A percentile compares a stretch with the other conserved stretches of the same genome.
phyloP scores from a whole-genome alignment of 2,888 invertebrate species.

The Tiliacea aurago region DNA sequence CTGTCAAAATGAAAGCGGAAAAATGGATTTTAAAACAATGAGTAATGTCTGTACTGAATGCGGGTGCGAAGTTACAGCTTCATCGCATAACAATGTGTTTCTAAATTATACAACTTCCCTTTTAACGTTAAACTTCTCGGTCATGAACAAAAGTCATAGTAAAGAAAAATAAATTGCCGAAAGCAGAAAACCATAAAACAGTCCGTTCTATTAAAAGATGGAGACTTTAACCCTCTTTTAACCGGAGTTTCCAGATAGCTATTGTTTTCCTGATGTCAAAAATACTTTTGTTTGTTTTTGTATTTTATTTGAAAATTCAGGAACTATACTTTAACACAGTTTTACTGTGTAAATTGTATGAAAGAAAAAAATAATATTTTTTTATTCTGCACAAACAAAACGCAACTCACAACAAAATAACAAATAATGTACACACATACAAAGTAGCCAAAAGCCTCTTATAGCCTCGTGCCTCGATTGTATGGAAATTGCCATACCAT shows the following conservation, averaged over 20 bases:
- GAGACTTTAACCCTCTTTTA: conserved; percentile 1
- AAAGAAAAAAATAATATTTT: no score
- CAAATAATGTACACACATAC: no score
- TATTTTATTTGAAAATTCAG: no score
- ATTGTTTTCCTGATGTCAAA: neutral
- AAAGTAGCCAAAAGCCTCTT: no score
- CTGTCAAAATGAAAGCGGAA: neutral
- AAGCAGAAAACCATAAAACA: neutral
- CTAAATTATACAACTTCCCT: neutral
- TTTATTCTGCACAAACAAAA: no score
- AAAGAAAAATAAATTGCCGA: conserved; percentile 13
- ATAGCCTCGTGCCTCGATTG: neutral
- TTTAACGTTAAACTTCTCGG: neutral
- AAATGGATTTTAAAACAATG: neutral
- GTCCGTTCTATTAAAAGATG: conserved; percentile 11
- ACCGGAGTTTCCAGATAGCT: neutral
- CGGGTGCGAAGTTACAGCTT: neutral
- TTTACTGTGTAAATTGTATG: neutral
- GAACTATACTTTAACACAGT: no score
- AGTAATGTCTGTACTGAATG: neutral
- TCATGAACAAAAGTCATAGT: conserved; percentile 4
- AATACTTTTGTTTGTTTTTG: conserved; percentile 3
- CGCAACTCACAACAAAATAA: no score
- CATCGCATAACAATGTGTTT: neutral
- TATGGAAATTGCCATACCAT: neutral